phyloP scores from a whole-genome alignment of 1,140 invertebrate species.

The Campodea augens region DNA sequence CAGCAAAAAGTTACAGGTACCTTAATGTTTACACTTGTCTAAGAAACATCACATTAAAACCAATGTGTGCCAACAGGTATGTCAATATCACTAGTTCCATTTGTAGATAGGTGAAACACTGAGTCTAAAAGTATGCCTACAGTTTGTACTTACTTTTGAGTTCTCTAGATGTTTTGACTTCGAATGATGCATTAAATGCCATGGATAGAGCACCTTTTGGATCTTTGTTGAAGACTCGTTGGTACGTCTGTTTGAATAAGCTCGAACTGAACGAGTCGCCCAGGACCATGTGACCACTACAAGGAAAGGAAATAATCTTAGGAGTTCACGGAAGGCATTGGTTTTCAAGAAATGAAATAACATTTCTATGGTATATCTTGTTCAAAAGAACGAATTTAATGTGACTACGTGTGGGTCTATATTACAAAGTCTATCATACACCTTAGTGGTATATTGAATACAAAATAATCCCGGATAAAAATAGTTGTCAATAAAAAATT shows the following conservation, averaged over 20 bases:
- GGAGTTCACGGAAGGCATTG: not conserved
- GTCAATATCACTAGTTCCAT: not conserved
- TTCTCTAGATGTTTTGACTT: conserved; percentile 83
- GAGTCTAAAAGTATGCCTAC: not conserved
- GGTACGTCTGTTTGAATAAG: conserved; percentile 97
- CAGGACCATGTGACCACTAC: conserved; percentile 95
- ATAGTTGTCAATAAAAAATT: too few relatives aligned
- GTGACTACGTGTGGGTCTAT: too few relatives aligned
- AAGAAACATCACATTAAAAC: too few relatives aligned
- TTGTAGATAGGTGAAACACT: not conserved
- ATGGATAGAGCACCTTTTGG: conserved; percentile 85
- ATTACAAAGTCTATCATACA: too few relatives aligned
- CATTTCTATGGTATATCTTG: too few relatives aligned
- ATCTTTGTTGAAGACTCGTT: conserved; percentile 88
- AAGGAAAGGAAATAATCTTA: conserved; percentile 21
- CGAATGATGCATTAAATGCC: conserved; percentile 92
- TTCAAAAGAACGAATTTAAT: too few relatives aligned
- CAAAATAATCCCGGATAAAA: too few relatives aligned
- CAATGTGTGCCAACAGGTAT: too few relatives aligned
- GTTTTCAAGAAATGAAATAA: too few relatives aligned
- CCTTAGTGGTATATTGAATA: too few relatives aligned
- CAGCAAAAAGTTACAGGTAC: too few relatives aligned
- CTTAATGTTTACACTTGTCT: too few relatives aligned
- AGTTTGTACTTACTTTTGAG: conserved; percentile 65
- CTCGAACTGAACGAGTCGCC: conserved; percentile 98